Percentiles rank a stretch among this genome's conserved stretches.
These are phyloP conservation scores for Crossaster papposus DNA, from an alignment of 53 echinoderm and acorn worm species.

Conservation along the genomic window DNA sequence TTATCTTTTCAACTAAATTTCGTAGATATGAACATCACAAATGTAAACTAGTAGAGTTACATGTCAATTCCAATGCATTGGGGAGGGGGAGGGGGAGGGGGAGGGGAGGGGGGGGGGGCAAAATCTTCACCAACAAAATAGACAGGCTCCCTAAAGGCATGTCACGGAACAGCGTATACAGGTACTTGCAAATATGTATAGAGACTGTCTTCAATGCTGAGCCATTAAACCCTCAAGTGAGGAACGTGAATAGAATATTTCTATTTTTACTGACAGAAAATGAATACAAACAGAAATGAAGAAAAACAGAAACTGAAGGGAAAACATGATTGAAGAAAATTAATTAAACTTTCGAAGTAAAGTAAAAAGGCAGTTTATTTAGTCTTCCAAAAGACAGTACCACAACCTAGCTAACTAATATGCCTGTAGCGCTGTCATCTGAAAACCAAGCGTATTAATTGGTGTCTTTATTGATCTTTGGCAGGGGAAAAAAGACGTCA, in stretches of 20 bases:
- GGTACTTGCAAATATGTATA: neutral
- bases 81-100: neutral
- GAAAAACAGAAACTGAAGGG: neutral
- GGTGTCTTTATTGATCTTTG: neutral
- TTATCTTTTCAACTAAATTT: neutral
- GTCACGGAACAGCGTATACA: neutral
- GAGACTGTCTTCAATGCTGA: neutral
- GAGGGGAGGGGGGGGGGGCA: neutral
- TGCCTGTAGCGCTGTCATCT: neutral
- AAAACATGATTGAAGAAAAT: neutral
- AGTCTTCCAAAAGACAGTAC: neutral
- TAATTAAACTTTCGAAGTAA: neutral
- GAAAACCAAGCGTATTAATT: neutral
- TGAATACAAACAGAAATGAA: neutral
- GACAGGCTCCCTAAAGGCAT: neutral
- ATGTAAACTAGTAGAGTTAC: neutral
- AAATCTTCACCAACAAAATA: neutral
- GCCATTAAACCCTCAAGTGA: neutral
- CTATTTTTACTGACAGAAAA: neutral
- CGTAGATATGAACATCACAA: neutral
- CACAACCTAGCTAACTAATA: neutral
- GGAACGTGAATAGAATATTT: neutral
- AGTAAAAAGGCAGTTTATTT: neutral
- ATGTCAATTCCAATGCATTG: neutral
- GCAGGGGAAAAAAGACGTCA: slow-evolving; percentile 38